A percentile compares a stretch with the other conserved stretches of the same genome.
These are phyloP conservation scores for Vandiemenella viatica DNA, from an alignment of 2,888 invertebrate genomes.

Conservation along the genomic window DNA sequence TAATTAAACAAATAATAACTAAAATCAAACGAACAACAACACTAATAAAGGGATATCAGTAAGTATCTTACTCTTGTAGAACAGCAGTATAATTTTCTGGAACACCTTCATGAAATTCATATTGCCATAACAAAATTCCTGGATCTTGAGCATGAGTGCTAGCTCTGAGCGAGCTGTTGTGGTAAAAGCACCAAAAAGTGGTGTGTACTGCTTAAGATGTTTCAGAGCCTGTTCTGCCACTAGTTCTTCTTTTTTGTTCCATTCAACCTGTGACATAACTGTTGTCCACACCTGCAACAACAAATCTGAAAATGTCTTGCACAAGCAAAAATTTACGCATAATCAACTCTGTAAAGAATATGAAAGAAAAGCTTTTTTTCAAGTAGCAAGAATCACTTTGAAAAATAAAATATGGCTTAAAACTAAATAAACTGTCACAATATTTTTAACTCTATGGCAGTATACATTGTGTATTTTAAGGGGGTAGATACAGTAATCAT, in stretches of 20 bases:
- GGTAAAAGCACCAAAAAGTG: conserved; percentile 74
- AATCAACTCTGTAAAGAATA: too few relatives aligned
- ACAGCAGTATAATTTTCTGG: conserved; percentile 89
- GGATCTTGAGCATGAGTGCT: conserved; percentile 78
- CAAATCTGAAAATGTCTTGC: not conserved
- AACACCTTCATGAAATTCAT: conserved; percentile 98
- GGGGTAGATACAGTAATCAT: too few relatives aligned
- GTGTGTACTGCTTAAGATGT: conserved; percentile 73
- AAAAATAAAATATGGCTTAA: too few relatives aligned
- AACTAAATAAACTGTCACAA: too few relatives aligned
- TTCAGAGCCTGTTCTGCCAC: conserved; percentile 90
- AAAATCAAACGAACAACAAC: too few relatives aligned
- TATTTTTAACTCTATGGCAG: too few relatives aligned
- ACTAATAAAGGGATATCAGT: too few relatives aligned
- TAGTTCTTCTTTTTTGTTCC: conserved; percentile 97
- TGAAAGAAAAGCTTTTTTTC: too few relatives aligned
- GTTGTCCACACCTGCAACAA: conserved; percentile 70
- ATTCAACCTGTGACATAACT: conserved; percentile 89
- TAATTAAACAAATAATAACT: too few relatives aligned
- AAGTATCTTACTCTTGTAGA: conserved; percentile 68
- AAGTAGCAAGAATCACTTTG: too few relatives aligned
- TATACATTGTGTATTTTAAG: too few relatives aligned
- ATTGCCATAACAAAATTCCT: conserved; percentile 96
- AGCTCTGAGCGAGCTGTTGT: conserved; percentile 75
- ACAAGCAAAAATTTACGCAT: not conserved